Evolutionary conservation across 2,113 vertebrate species (phyloP), one percentile per base, ranked within the genome.

Genomic region (Pongo pygmaeus): DNA sequence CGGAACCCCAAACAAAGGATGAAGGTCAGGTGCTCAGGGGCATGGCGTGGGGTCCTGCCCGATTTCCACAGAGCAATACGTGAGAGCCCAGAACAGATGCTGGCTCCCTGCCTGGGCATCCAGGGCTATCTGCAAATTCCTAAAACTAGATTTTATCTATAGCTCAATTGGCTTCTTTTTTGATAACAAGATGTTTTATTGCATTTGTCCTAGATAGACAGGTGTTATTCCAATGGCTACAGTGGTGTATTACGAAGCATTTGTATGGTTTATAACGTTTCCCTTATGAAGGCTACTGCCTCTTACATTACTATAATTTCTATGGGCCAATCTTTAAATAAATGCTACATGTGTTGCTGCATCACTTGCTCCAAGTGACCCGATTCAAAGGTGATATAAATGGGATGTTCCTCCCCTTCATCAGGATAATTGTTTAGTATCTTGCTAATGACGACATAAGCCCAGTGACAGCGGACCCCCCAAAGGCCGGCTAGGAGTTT

Each of bases 21-120:
- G 6, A 23, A 50, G 72, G 35, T 30, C 35, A 48, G 25, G 69
- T 3, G 6, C 22, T 30, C 40, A 30, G 38, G 61, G 85, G 16
- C 8, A 30, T 2, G 27, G 11, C 22, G 5, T 0, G 0, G 8
- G 2, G 85, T 12, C 43, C n/a, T 43, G 43, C 4, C 55, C 4
- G 8, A 2, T 32, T 1, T 12, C 2, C 3, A 12, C 10, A 1
- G 1, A 0, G 8, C 40, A 43, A 10, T 0, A 13, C 0, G 3
- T 17, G 74, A 77, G 43, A 35, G 77, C 30, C 18, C 11, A 72
- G 32, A 6, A 23, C 32, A 3, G 43, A 38, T 0, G 0, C 14
- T 0, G 40, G 23, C 3, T 59, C 40, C 64, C 35, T 17, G 38
- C 70, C 59, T 57, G 40, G 9, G 2, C 52, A 25, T 46, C 50